Evolutionary conservation across 2,888 invertebrate genomes (phyloP).

Genomic region (Eupithecia insigniata): DNA sequence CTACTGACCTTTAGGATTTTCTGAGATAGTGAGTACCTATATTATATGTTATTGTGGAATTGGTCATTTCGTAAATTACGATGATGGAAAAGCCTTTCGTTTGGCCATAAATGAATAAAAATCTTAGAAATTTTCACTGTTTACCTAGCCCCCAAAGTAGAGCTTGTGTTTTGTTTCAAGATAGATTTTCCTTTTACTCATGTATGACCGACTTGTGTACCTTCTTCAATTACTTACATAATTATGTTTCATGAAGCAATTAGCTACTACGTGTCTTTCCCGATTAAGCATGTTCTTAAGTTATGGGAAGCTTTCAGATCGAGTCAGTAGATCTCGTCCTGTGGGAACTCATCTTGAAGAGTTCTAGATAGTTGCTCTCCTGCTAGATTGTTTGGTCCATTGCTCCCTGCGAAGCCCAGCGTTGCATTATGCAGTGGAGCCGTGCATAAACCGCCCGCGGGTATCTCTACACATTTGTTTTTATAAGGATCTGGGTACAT

Average conservation of each 20-base stretch:
- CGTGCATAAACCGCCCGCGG: slow-evolving; percentile 49
- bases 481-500: slow-evolving; percentile 36
- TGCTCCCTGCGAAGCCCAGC: slow-evolving; percentile 57
- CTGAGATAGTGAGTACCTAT: neutral
- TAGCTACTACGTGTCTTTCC: neutral
- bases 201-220: neutral
- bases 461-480: slow-evolving; percentile 43
- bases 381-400: slow-evolving; percentile 65
- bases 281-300: neutral
- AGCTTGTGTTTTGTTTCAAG: neutral
- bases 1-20: slow-evolving; percentile 8
- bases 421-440: slow-evolving; percentile 56
- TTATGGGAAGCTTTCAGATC: slow-evolving; percentile 13
- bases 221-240: neutral
- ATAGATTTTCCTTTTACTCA: too few relatives aligned
- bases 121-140: too few relatives aligned
- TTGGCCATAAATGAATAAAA: neutral
- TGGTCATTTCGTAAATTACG: neutral
- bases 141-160: neutral
- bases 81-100: neutral
- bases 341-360: slow-evolving; percentile 58
- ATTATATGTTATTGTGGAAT: neutral
- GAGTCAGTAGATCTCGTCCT: slow-evolving; percentile 41
- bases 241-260: slow-evolving; percentile 5
- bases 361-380: slow-evolving; percentile 49